Evolutionary conservation across 2,797 vertebrate genomes (phyloP), one percentile per base, ranked within the genome.

Genomic region (Harpagifer antarcticus): DNA sequence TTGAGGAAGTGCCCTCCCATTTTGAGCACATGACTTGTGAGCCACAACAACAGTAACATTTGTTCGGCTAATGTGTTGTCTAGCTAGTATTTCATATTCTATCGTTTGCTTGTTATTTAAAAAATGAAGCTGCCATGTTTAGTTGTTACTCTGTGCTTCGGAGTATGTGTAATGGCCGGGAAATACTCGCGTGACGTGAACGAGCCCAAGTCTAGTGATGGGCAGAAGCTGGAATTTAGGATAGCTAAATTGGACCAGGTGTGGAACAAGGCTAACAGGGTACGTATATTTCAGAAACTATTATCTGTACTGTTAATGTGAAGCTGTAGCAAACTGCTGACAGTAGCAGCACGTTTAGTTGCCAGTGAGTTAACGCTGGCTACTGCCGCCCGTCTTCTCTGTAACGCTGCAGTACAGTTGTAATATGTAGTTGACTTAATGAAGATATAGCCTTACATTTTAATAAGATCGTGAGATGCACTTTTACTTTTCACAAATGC

Each of bases 221-320:
- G 81, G 17, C 88, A 84, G 67, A 43, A 85, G 5, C 86, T 94
- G 80, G 97, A 97, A 85, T 99, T 99, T 89, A 96, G 97, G 54
- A 94, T 99, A 70, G 95, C 95, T 43, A 97, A 93, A 88, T 90
- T 99, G 53, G 97, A 96, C 89, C 98, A 99, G 91, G 87, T 97
- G 48, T 99, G 98, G 98, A 97, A 97, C 89, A 99, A 99, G 88
- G 97, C 98, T 2, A 91, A 92, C 83, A 81, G 97, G 96, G 97
- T 99, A 91, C 91, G 97, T 91, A 58, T 19, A 6, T 5, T 9
- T 66, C 1, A 61, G 10, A 14, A n/a, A 14, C 11, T 31, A 4
- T 5, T 31, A 3, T 17, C 3, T 45, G 13, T 14, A n/a, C 13
- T 2, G 17, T 9, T 23, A 11, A 57, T n/a, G 16, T 20, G 17